Conservation (phyloP, 2,797 vertebrate genomes). For the Psittacula derbiana region DNA sequence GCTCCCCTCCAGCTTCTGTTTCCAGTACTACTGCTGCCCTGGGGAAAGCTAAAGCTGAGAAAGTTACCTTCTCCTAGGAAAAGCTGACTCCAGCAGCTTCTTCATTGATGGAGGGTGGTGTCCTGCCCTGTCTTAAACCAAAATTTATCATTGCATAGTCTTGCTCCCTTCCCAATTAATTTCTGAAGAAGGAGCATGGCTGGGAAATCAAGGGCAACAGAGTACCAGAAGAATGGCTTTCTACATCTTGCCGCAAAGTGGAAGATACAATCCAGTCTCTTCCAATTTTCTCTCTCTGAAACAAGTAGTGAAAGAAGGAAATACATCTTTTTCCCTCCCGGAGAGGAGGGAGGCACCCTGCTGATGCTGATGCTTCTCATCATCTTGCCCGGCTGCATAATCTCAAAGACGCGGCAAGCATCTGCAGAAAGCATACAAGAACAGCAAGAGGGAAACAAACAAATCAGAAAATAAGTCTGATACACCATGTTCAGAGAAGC, state of each 20-base stretch:
- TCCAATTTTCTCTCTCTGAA: background rate
- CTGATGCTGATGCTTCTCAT: background rate
- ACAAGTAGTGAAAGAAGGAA: background rate
- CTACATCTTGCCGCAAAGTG: background rate
- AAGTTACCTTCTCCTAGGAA: background rate
- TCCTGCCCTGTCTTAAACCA: background rate
- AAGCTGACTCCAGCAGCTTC: background rate
- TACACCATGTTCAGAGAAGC: rapidly evolving
- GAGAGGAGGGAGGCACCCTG: background rate
- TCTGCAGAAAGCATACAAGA: background rate
- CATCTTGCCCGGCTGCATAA: background rate
- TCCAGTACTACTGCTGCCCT: background rate
- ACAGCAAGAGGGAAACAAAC: background rate
- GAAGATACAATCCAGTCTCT: background rate
- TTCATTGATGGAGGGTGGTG: rapidly evolving
- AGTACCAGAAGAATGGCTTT: background rate
- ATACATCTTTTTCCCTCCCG: background rate
- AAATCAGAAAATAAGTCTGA: background rate
- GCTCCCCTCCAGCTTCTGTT: background rate
- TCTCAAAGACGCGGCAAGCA: background rate
- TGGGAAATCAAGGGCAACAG: background rate
- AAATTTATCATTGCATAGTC: background rate
- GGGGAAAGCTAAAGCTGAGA: background rate
- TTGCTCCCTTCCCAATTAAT: background rate
- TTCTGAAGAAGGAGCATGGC: background rate